Evolutionary conservation across 35 echinoderm and acorn worm genomes (phyloP).

Genomic region (Eucidaris tribuloides): DNA sequence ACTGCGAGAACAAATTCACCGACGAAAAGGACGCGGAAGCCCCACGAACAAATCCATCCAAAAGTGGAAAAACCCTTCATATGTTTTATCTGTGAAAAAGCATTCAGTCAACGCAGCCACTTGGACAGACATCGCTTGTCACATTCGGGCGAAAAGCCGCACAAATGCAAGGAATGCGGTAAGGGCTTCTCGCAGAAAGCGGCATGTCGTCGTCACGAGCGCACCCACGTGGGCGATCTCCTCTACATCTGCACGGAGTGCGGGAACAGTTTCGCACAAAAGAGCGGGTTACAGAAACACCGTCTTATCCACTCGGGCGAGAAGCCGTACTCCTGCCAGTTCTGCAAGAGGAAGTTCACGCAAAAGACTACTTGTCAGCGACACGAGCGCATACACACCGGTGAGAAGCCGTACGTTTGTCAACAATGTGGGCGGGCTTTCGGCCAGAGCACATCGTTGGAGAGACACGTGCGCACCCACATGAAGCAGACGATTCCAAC

Average conservation of each 20-base stretch:
- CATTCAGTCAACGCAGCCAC: constrained; percentile 38
- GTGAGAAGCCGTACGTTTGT: constrained; percentile 76
- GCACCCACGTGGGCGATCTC: constrained; percentile 8
- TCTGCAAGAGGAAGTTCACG: constrained; percentile 40
- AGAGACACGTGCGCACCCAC: constrained; percentile 65
- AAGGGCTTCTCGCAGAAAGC: constrained; percentile 33
- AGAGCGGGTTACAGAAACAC: constrained; percentile 30
- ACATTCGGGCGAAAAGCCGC: constrained; percentile 26
- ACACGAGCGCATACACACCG: constrained; percentile 69
- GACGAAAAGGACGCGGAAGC: background rate
- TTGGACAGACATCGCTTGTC: constrained; percentile 12
- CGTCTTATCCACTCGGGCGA: constrained; percentile 46
- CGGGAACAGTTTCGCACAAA: constrained; percentile 17
- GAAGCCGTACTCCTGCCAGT: constrained; percentile 47
- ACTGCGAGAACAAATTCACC: background rate
- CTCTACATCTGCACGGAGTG: constrained; percentile 26
- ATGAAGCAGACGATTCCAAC: constrained; percentile 34
- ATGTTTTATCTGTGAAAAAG: constrained; percentile 41
- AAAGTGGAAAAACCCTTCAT: background rate
- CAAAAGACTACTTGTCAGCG: constrained; percentile 43
- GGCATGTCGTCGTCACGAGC: constrained; percentile 38
- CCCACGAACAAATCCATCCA: background rate
- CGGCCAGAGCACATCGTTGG: constrained; percentile 43
- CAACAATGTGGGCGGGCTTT: constrained; percentile 60
- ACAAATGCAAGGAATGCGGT: constrained; percentile 29